Evolutionary conservation across 2,888 invertebrate genomes (phyloP), one percentile per base, ranked within the genome.

Genomic region (Blastobasis adustella): DNA sequence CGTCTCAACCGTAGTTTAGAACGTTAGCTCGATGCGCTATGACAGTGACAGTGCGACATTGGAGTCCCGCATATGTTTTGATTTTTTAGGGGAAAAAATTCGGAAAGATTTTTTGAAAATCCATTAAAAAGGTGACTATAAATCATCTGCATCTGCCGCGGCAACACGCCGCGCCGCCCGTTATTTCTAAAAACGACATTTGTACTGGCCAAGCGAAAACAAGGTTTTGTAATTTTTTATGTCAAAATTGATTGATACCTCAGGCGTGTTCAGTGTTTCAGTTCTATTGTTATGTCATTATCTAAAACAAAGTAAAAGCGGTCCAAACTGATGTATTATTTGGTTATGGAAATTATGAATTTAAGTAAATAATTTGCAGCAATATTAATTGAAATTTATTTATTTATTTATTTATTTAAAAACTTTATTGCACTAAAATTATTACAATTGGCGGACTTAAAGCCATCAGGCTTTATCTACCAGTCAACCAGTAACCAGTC

Each of bases 71-170:
- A 82, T 60, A 66, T 84, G 84, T 73, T 79, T 76, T 76, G 72
- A 73, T 78, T 79, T 83, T 82, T 83, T 81, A 61, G 54, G 61
- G 71, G 76, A 75, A 73, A 23, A 23, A 71, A 67, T 62, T 71
- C 62, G 71, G 61, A 65, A 72, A 75, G 73, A 79, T 79, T 77
- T 82, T 83, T 84, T 67, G 79, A 71, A 86, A 85, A 82, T 74
- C 82, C 83, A 84, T 85, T 87, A 84, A 82, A 80, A 81, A 77
- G 69, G 62, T 62, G 59, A 67, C 70, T 71, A 83, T 88, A 82
- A 85, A 86, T 88, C 86, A 86, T 78, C 62, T 63, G 66, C 86
- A 87, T 83, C 83, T 86, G 86, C 76, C 68, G 57, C 54, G 51
- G 64, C 66, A n/a, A n/a, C n/a, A 58, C 69, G 69, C 63, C 66